Base-by-base conservation (phyloP, 2,113 vertebrate species). In the Takifugu flavidus region DNA sequence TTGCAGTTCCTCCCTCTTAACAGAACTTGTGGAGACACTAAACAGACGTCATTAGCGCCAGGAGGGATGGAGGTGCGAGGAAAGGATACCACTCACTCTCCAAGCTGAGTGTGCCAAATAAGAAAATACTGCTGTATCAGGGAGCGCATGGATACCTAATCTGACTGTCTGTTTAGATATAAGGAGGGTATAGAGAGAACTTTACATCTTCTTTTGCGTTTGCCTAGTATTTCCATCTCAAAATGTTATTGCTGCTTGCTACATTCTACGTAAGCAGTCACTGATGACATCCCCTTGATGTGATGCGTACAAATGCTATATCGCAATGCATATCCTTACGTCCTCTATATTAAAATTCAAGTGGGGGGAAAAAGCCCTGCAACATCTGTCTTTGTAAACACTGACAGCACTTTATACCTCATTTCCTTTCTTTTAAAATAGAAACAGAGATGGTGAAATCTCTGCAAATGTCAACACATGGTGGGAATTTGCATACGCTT, bases 1-100 rank as follows among this genome's bases (percentile, higher is more conserved):
- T 75, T 84, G 74, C 51, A 65, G 64, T 77, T 83, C 82, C 75
- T 80, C 77, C 60, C 72, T 77, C 79, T 85, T 82, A 80, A 59
- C 67, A 65, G 70, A 74, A 75, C 74, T 84, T 67, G 82, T 86
- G 74, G 79, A 87, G 74, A 76, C 80, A 80, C 86, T 83, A 86
- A 56, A 64, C 78, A 80, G 78, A 83, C 83, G 77, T 72, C 78
- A 84, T 83, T 84, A 79, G 83, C 75, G 74, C 67, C 62, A 72
- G 65, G 70, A 68, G 56, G 77, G 80, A 83, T 72, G 66, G 6
- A 82, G 69, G 67, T 61, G 72, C 71, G 69, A 66, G 49, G 59
- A 68, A 61, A 34, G 46, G 53, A 74, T 60, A 69, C 53, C 65
- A 34, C 67, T 65, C 53, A 44, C 56, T 73, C 65, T 29, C 62